Evolutionary conservation across 2,797 vertebrate species (phyloP).

Genomic region (Crocodylus rhombifer): DNA sequence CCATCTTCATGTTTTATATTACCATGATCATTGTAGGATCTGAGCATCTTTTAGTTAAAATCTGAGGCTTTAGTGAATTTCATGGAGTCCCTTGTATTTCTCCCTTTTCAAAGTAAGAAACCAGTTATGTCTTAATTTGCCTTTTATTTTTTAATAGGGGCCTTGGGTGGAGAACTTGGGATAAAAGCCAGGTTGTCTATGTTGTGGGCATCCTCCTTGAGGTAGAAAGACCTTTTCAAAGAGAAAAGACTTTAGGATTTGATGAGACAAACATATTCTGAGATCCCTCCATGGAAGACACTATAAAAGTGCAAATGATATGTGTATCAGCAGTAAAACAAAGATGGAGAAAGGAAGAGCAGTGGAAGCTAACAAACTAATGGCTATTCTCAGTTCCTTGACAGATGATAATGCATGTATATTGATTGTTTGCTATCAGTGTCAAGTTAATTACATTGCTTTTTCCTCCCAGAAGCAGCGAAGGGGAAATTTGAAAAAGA

Average conservation of each 20-base stretch:
- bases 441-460: not conserved
- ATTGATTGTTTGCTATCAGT: rapidly evolving
- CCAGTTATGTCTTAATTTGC: too few species aligned
- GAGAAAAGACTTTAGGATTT: not conserved
- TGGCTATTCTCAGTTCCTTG: not conserved
- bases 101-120: not conserved
- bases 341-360: not conserved
- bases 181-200: not conserved
- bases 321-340: not conserved
- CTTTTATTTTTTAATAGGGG: not conserved
- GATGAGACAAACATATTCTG: not conserved
- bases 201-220: not conserved
- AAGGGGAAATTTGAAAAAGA: not conserved
- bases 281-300: not conserved
- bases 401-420: not conserved
- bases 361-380: rapidly evolving
- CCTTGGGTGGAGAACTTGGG: not conserved
- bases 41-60: not conserved
- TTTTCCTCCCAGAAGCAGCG: not conserved
- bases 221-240: not conserved
- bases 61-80: not conserved
- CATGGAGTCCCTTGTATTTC: not conserved
- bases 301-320: not conserved
- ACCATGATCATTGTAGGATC: not conserved
- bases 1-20: not conserved